Percentiles rank a stretch among this genome's conserved stretches.
phyloP scores from a whole-genome alignment of 1,140 invertebrate genomes.

The Drosophila pseudoobscura region DNA sequence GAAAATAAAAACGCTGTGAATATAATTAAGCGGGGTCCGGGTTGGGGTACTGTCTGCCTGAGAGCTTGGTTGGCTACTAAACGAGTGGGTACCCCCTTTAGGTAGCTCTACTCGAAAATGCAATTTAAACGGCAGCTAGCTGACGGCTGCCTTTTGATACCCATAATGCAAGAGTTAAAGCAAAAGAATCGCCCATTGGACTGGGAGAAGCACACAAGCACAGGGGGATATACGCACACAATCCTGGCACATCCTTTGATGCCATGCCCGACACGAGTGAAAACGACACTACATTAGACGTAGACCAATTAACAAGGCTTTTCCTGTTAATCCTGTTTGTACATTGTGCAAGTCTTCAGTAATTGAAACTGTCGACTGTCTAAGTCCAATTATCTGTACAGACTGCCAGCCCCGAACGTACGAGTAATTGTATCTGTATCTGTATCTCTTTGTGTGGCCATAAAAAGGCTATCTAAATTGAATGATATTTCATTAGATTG shows the following conservation, averaged over 20 bases:
- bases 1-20: slow-evolving; percentile 50
- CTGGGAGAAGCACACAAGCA: slow-evolving; percentile 25
- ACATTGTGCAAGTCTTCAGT: slow-evolving; percentile 59
- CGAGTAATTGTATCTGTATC: too few species aligned
- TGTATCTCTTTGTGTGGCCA: slow-evolving; percentile 8
- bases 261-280: slow-evolving; percentile 49
- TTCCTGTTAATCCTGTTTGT: slow-evolving; percentile 55
- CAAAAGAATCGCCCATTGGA: slow-evolving; percentile 44
- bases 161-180: slow-evolving; percentile 36
- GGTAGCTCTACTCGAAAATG: slow-evolving; percentile 42
- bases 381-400: slow-evolving; percentile 47
- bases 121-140: slow-evolving; percentile 49
- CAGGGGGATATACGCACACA: slow-evolving; percentile 3
- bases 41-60: neutral
- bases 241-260: slow-evolving; percentile 53
- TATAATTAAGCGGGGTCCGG: slow-evolving; percentile 54
- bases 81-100: neutral
- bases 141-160: slow-evolving; percentile 25
- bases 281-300: slow-evolving; percentile 60
- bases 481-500: slow-evolving; percentile 49
- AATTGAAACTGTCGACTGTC: slow-evolving; percentile 65
- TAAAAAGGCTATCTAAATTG: slow-evolving; percentile 49
- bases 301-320: slow-evolving; percentile 62
- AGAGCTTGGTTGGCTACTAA: slow-evolving; percentile 16
- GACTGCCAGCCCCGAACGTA: slow-evolving; percentile 32